Evolutionary conservation across 2,797 vertebrate genomes (phyloP).

Genomic region (Loris lydekkerianus): DNA sequence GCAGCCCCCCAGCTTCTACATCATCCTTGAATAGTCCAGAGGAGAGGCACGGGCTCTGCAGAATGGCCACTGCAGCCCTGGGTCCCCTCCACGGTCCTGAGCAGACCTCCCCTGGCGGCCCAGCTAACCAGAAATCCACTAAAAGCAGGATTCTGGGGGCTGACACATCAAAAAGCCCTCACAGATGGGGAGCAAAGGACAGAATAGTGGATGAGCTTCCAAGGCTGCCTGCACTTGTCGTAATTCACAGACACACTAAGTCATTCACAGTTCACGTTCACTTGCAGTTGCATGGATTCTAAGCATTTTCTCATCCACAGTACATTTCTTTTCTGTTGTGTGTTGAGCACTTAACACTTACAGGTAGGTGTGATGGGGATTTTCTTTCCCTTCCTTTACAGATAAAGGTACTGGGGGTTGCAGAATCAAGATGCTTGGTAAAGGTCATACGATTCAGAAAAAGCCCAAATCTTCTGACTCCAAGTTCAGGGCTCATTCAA

Average conservation of each 20-base stretch:
- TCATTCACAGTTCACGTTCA: neutral
- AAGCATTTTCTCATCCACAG: neutral
- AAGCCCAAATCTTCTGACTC: neutral
- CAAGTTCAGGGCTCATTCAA: too few relatives aligned
- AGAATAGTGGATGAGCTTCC: neutral
- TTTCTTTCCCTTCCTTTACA: neutral
- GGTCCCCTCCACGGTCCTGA: too few relatives aligned
- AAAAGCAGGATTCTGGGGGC: too few relatives aligned
- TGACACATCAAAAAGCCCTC: neutral
- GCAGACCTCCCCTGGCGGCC: too few relatives aligned
- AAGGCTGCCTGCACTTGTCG: neutral
- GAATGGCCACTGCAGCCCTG: neutral
- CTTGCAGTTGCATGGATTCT: neutral
- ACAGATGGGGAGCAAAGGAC: too few relatives aligned
- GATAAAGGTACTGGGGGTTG: neutral
- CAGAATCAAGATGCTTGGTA: neutral
- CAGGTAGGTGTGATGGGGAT: neutral
- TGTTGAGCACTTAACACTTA: neutral
- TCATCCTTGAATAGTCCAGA: neutral
- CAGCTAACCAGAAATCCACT: neutral
- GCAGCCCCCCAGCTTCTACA: neutral
- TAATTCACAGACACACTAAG: neutral
- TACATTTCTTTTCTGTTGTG: neutral
- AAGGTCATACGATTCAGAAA: neutral
- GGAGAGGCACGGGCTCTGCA: rapidly evolving